phyloP scores from a whole-genome alignment of 2,113 vertebrate species.

The Xenotilapia longispinis region DNA sequence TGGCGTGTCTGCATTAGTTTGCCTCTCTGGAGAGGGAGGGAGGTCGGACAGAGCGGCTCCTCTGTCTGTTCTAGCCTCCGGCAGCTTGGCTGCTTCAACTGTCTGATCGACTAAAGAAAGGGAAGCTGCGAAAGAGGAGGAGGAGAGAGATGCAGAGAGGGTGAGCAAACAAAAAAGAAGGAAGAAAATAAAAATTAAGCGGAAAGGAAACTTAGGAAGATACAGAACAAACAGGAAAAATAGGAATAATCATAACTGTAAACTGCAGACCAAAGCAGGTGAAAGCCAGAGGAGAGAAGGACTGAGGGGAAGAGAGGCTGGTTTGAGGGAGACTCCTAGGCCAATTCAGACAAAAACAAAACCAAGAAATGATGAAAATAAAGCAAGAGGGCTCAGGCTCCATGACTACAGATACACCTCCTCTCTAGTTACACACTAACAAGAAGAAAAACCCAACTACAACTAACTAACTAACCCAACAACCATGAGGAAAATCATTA shows the following conservation, averaged over 20 bases:
- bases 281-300: not conserved
- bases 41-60: slow-evolving; percentile 54
- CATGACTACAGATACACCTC: not conserved
- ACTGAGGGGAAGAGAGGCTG: not conserved
- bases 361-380: slow-evolving; percentile 4
- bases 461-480: not conserved
- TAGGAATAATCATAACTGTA: not conserved
- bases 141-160: not conserved
- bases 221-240: not conserved
- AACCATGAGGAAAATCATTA: not conserved
- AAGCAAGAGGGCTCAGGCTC: not conserved
- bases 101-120: slow-evolving; percentile 41
- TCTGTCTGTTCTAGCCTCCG: slow-evolving; percentile 50
- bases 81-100: slow-evolving; percentile 59
- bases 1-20: slow-evolving; percentile 54
- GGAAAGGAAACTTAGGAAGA: not conserved
- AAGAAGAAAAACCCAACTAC: not conserved
- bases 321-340: not conserved
- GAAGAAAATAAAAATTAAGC: not conserved
- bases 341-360: not conserved
- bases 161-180: not conserved
- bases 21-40: slow-evolving; percentile 45
- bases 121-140: slow-evolving; percentile 5
- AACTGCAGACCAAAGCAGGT: not conserved
- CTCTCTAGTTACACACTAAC: not conserved